phyloP scores from a whole-genome alignment of 2,888 invertebrate species.

The Ischnura elegans region DNA sequence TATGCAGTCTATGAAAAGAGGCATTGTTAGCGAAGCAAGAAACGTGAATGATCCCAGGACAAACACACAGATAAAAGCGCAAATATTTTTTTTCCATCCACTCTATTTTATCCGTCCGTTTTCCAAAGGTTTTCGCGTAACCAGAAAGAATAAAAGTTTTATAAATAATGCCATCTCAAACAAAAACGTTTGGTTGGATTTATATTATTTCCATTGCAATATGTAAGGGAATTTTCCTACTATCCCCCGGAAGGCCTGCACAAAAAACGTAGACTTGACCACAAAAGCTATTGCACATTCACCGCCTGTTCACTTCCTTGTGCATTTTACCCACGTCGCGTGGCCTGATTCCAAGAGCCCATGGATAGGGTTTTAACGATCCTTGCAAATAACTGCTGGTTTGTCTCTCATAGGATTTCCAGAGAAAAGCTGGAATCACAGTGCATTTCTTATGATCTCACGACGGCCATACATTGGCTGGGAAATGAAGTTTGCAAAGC shows the following conservation, averaged over 20 bases:
- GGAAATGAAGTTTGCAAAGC: too few relatives aligned
- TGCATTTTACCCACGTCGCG: neutral
- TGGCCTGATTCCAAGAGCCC: neutral
- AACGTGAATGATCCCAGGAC: neutral
- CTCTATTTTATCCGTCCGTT: neutral
- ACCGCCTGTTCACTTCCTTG: neutral
- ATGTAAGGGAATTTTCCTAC: neutral
- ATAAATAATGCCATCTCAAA: neutral
- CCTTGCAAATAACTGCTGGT: neutral
- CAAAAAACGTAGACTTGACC: neutral
- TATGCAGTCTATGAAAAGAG: neutral
- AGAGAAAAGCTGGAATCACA: too few relatives aligned
- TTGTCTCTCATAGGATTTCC: neutral
- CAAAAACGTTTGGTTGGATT: neutral
- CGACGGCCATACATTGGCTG: too few relatives aligned
- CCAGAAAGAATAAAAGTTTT: too few relatives aligned
- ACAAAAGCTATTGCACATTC: neutral
- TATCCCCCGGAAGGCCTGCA: neutral
- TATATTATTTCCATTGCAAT: conserved; percentile 18
- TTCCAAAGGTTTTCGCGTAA: neutral
- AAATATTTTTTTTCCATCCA: too few relatives aligned
- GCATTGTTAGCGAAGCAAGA: conserved; percentile 4
- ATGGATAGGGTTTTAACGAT: neutral
- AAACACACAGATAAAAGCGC: too few relatives aligned
- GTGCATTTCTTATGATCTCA: too few relatives aligned